Evolutionary conservation across 1,140 invertebrate species (phyloP).

Genomic region (Hycleus cichorii): DNA sequence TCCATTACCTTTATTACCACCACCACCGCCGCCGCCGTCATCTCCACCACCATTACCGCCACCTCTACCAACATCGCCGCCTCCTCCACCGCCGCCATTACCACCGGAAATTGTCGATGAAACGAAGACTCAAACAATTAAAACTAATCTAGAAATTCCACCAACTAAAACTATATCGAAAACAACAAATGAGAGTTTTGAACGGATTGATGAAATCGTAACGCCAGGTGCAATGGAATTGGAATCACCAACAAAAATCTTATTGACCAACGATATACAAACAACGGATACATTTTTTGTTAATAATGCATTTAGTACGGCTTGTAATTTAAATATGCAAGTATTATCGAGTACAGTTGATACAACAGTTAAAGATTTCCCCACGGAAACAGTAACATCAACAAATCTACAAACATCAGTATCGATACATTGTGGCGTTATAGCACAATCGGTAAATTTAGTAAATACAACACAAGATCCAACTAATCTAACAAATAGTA

Average conservation of each 20-base stretch:
- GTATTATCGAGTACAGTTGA: neutral
- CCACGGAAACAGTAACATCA: neutral
- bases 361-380: conserved; percentile 5
- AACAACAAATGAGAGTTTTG: neutral
- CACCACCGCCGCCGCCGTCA: no score
- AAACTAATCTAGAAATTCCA: no score
- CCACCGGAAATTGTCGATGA: no score
- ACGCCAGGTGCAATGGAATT: neutral
- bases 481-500: neutral
- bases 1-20: no score
- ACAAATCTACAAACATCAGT: neutral
- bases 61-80: no score
- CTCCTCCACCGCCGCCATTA: no score
- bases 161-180: no score
- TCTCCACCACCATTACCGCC: no score
- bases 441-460: neutral
- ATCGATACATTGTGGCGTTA: neutral
- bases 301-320: neutral
- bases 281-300: neutral
- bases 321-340: neutral
- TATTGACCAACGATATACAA: no score
- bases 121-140: no score
- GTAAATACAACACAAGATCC: neutral
- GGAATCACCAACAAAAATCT: neutral
- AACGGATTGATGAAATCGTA: neutral